Evolutionary conservation across 2,888 invertebrate genomes (phyloP), one percentile per base, ranked within the genome.

Genomic region (Dermolepida albohirtum): DNA sequence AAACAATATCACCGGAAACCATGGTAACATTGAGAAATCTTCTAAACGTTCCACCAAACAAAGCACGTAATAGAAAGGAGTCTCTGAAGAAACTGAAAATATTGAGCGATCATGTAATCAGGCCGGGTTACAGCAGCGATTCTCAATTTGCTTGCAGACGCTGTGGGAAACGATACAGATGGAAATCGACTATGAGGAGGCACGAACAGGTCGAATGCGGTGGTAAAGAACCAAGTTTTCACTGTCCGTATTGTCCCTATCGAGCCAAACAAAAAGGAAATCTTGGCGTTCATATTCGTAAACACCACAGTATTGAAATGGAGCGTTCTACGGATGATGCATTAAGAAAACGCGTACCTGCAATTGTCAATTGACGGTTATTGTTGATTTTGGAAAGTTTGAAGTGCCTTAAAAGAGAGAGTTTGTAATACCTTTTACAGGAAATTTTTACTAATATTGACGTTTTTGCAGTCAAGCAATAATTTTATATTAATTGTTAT

Each of bases 101-200:
- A 16, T 47, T 75, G 47, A 69, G 68, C 16, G 70, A 74, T 14
- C 70, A 74, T 40, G 51, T 69, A 29, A 70, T 71, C 5, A 71
- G 71, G 22, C 76, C 74, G 78, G 69, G 84, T 63, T 80, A 80
- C 73, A 83, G 84, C 76, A 79, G 80, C n/a, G 82, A 84, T 22
- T 78, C 84, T 57, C 88, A 89, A 78, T 92, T 91, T 82, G 87
- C 90, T 63, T 92, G 92, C 79, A 87, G 91, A 62, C 91, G 91
- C 79, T 94, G 94, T 83, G 93, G 93, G 71, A 93, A 93, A 82
- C 88, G 90, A 74, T 94, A 94, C 82, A 92, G 93, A 78, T 93
- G 93, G 93, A 93, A 92, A 84, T 92, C 92, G 64, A 93, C 93
- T 67, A 86, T 93, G 85, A 93, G 92, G 83, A 91, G 92, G 72